A percentile compares a stretch with the other conserved stretches of the same genome.
Evolutionary conservation across 2,888 invertebrate genomes (phyloP).

Genomic region (Eupithecia subumbrata): DNA sequence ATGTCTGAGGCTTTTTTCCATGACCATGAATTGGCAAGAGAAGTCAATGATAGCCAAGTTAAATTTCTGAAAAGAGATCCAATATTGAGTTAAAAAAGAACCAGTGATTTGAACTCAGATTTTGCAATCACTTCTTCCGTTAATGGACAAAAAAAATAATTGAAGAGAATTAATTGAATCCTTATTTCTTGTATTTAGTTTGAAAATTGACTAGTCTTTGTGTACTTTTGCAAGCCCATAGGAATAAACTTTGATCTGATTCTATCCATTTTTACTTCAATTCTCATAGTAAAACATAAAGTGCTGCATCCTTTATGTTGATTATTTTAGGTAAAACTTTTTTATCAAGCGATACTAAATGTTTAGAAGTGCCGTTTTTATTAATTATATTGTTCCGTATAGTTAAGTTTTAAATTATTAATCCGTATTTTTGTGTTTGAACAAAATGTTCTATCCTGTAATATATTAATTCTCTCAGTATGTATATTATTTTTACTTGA

Average conservation of each 20-base stretch:
- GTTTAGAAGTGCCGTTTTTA: background rate
- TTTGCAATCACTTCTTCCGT: background rate
- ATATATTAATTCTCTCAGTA: background rate
- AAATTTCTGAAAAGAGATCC: background rate
- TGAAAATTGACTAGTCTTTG: background rate
- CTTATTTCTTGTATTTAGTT: background rate
- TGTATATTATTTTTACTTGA: background rate
- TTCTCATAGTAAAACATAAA: background rate
- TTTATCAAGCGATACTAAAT: background rate
- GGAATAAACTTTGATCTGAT: background rate
- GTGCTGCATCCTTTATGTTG: too few species aligned
- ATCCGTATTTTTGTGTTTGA: background rate
- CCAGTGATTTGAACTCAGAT: background rate
- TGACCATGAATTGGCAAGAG: too few species aligned
- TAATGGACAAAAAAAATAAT: background rate
- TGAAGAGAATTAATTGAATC: background rate
- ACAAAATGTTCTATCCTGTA: background rate
- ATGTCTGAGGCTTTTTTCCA: background rate
- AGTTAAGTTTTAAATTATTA: background rate
- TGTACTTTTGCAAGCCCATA: background rate
- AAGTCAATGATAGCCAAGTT: background rate
- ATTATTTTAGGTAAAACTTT: background rate
- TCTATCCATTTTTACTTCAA: background rate
- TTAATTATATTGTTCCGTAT: background rate
- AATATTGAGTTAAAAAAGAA: background rate